A percentile compares a stretch with the other conserved stretches of the same genome.
These are phyloP conservation scores for Macropis europaea DNA, from an alignment of 2,888 invertebrate species.

Conservation along the genomic window DNA sequence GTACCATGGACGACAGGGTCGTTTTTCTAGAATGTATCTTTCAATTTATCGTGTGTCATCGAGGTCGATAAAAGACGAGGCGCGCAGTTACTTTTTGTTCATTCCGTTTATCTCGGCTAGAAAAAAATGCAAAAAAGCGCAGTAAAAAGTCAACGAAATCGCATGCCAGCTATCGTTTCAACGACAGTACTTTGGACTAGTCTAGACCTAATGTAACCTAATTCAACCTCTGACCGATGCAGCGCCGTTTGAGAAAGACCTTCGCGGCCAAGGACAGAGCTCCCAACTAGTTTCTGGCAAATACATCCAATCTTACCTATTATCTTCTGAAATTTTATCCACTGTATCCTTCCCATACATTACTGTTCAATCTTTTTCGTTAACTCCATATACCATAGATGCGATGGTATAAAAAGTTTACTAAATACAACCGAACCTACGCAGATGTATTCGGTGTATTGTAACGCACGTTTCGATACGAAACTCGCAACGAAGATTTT, in stretches of 20 bases:
- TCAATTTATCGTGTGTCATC: background rate
- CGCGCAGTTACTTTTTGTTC: background rate
- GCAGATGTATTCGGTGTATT: too few species aligned
- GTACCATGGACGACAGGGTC: background rate
- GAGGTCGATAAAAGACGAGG: background rate
- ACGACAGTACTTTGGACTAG: slow-evolving; percentile 32
- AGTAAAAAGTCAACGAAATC: background rate
- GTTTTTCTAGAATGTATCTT: background rate
- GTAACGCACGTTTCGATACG: too few species aligned
- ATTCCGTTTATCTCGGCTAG: background rate
- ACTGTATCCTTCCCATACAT: background rate
- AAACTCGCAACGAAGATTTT: background rate
- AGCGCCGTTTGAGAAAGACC: slow-evolving; percentile 33
- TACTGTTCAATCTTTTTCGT: background rate
- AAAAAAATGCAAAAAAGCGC: background rate
- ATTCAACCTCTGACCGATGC: slow-evolving; percentile 45
- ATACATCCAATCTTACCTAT: slow-evolving; percentile 7
- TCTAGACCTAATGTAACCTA: slow-evolving; percentile 41
- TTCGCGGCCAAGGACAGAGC: slow-evolving; percentile 46
- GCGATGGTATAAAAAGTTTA: background rate
- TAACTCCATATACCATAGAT: background rate
- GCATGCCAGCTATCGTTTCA: background rate
- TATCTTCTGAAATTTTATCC: slow-evolving; percentile 15
- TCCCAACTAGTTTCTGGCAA: slow-evolving; percentile 33
- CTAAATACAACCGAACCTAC: background rate